phyloP scores from a whole-genome alignment of 92 coral and sea anemone genomes.

The Pocillopora meandrina region DNA sequence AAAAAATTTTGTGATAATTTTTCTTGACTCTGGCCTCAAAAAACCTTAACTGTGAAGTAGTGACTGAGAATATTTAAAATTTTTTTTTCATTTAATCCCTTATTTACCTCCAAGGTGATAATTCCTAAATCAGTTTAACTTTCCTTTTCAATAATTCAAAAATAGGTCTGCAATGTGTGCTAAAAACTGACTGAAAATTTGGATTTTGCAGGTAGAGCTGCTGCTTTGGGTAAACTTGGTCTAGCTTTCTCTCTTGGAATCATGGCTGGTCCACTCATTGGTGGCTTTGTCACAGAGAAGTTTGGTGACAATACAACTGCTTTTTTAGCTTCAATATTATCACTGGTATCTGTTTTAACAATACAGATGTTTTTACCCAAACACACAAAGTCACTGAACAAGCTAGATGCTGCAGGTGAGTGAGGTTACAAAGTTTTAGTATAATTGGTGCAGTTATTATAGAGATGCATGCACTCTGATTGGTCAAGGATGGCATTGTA shows the following conservation, averaged over 20 bases:
- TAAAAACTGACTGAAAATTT: too few species aligned
- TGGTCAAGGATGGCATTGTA: too few species aligned
- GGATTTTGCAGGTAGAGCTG: slow-evolving; percentile 36
- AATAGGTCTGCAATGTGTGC: not conserved
- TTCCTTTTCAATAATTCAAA: too few species aligned
- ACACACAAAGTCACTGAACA: slow-evolving; percentile 31
- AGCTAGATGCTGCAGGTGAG: not conserved
- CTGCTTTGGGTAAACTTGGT: slow-evolving; percentile 61
- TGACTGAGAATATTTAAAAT: too few species aligned
- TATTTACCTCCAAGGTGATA: not conserved
- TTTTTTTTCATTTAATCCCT: not conserved
- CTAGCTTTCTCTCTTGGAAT: slow-evolving; percentile 50
- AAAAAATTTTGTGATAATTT: not conserved
- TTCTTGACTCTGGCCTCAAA: not conserved
- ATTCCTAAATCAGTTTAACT: too few species aligned
- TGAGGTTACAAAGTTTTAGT: too few species aligned
- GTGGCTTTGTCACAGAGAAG: slow-evolving; percentile 43
- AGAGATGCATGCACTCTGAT: too few species aligned
- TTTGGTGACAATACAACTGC: slow-evolving; percentile 34
- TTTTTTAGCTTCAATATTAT: slow-evolving; percentile 32
- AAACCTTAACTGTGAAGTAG: not conserved
- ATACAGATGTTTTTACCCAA: slow-evolving; percentile 45
- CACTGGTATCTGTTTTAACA: slow-evolving; percentile 33
- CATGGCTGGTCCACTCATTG: slow-evolving; percentile 47
- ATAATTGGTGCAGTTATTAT: too few species aligned